A percentile compares a stretch with the other conserved stretches of the same genome.
These are phyloP conservation scores for Brachionus rotundiformis DNA, from an alignment of 1,140 invertebrate species.

Conservation along the genomic window DNA sequence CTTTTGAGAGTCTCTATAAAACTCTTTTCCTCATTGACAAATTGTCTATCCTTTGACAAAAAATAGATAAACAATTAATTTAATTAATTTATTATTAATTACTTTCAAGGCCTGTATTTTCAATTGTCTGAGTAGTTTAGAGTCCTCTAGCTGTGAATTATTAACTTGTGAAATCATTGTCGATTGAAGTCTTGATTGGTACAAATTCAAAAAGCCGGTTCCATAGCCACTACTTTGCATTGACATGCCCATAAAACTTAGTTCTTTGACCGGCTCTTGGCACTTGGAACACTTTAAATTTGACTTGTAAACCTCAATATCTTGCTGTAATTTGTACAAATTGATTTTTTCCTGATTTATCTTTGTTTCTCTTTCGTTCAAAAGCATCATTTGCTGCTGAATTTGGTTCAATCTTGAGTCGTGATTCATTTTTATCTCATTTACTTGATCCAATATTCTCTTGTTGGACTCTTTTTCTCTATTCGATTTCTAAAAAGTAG, in stretches of 20 bases:
- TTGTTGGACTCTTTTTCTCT: constrained; percentile 34
- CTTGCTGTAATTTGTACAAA: constrained; percentile 23
- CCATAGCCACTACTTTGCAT: constrained; percentile 48
- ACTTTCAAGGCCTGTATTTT: constrained; percentile 22
- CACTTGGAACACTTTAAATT: constrained; percentile 26
- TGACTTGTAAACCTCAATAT: constrained; percentile 35
- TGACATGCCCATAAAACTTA: constrained; percentile 6
- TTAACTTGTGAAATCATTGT: constrained; percentile 30
- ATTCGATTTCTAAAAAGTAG: constrained; percentile 3
- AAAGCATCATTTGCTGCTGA: constrained; percentile 40
- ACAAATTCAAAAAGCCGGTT: not conserved
- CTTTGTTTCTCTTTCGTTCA: constrained; percentile 40
- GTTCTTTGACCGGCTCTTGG: constrained; percentile 40
- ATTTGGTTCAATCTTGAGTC: constrained; percentile 49
- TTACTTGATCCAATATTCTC: constrained; percentile 37
- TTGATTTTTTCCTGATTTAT: constrained; percentile 47
- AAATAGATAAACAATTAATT: not conserved
- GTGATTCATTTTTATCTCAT: constrained; percentile 35
- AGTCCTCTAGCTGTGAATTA: constrained; percentile 34
- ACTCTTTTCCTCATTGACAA: constrained; percentile 35
- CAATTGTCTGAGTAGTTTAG: constrained; percentile 20
- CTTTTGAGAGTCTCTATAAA: constrained; percentile 39
- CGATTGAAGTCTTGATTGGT: not conserved
- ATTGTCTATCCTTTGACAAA: constrained; percentile 29
- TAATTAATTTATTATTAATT: not conserved